A percentile compares a stretch with the other conserved stretches of the same genome.
These are phyloP conservation scores for Zapus hudsonius DNA, from an alignment of 2,113 vertebrate genomes.

Conservation along the genomic window DNA sequence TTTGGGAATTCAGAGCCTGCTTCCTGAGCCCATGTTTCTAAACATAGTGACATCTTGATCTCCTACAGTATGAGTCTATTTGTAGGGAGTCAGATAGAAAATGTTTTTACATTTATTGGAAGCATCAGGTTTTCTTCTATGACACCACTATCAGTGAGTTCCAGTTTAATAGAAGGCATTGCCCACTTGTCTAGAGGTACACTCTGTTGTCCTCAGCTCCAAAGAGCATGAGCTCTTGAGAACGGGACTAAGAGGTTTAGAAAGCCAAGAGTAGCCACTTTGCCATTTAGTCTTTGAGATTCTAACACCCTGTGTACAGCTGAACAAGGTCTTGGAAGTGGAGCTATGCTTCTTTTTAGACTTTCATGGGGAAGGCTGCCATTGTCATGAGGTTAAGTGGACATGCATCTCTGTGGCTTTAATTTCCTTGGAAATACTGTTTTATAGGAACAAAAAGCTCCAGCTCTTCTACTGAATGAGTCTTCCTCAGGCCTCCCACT, in stretches of 20 bases:
- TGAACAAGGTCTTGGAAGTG: conserved; percentile 17
- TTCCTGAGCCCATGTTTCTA: conserved; percentile 9
- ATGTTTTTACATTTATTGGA: conserved; percentile 54
- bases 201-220: background rate
- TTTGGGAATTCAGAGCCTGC: background rate
- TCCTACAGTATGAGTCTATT: conserved; percentile 31
- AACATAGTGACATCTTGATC: background rate
- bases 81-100: conserved; percentile 42
- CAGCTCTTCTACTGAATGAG: background rate
- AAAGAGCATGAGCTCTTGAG: background rate
- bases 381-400: conserved; percentile 22
- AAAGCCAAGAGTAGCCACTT: conserved; percentile 21
- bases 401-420: background rate
- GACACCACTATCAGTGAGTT: conserved; percentile 42
- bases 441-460: conserved; percentile 21
- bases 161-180: conserved; percentile 4
- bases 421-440: conserved; percentile 7
- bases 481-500: background rate
- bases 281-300: conserved; percentile 30
- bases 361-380: conserved; percentile 3
- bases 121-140: conserved; percentile 44
- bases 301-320: background rate
- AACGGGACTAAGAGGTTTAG: background rate
- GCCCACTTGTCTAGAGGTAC: background rate
- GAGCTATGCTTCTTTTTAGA: conserved; percentile 14